These are phyloP conservation scores for Griposia aprilina DNA, from an alignment of 2,888 invertebrate genomes.

Conservation along the genomic window DNA sequence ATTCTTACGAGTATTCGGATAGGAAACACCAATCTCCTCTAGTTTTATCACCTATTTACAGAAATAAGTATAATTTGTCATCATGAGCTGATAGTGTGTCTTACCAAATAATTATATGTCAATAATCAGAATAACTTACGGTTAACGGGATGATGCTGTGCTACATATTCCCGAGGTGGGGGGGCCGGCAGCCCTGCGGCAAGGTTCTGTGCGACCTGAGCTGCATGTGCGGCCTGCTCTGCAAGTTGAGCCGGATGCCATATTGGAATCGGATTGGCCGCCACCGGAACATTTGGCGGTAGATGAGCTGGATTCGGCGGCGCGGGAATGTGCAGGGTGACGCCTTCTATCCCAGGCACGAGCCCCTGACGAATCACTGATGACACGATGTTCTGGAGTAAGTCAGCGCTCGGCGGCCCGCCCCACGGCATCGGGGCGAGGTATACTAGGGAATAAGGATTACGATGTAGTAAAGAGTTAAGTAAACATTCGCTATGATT, in stretches of 20 bases:
- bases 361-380: slow-evolving; percentile 78
- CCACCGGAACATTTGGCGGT: slow-evolving; percentile 17
- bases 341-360: slow-evolving; percentile 74
- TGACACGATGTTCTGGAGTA: slow-evolving; percentile 78
- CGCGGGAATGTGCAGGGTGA: slow-evolving; percentile 66
- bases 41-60: background rate
- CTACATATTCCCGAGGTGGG: background rate
- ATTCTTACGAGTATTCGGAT: background rate
- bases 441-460: slow-evolving; percentile 67
- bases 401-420: slow-evolving; percentile 73
- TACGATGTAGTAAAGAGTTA: background rate
- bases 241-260: slow-evolving; percentile 21
- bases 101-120: background rate
- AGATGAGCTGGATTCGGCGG: slow-evolving; percentile 6
- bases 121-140: slow-evolving; percentile 7
- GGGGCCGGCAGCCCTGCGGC: slow-evolving; percentile 8
- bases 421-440: slow-evolving; percentile 77
- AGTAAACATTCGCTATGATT: background rate
- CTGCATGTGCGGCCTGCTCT: slow-evolving; percentile 21
- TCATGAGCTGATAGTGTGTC: too few relatives aligned
- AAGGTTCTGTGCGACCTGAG: slow-evolving; percentile 3
- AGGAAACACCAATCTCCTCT: background rate
- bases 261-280: slow-evolving; percentile 13
- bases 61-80: background rate
- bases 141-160: background rate